Evolutionary conservation across 2,797 vertebrate genomes (phyloP), one percentile per base, ranked within the genome.

Genomic region (Rhinatrema bivittatum): DNA sequence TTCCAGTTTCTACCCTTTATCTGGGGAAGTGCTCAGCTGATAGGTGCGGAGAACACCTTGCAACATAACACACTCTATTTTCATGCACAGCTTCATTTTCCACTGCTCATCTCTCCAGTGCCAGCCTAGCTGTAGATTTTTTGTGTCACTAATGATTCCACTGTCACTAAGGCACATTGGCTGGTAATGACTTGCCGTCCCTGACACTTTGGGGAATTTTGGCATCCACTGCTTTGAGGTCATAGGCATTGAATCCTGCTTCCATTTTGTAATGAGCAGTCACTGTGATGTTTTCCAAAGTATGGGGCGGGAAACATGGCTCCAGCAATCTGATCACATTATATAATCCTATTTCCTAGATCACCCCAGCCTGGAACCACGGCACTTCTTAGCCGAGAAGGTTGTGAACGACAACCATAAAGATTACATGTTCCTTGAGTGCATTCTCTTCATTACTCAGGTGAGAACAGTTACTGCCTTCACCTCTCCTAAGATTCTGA

Each of bases 1-100:
- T 99, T 99, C 72, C 96, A 98, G 31, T 98, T 98, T 39, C 79
- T 99, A 14, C 94, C 94, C 42, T 98, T 99, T 73, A 93, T 97
- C 45, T 98, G 94, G 93, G 93, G 94, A 50, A 99, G 94, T 47
- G 84, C 94, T 4, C 94, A 99, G 70, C 86, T 98, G 36, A 56
- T 98, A 82, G 93, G 94, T 98, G 85, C 57, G 35, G 26, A 15
- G 29, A 4, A 47, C 34, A 23, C 16, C 1, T 0, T 0, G 3
- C 9, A n/a, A n/a, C n/a, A n/a, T n/a, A n/a, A n/a, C n/a, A n/a
- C n/a, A n/a, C 2, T 15, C 12, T 2, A 4, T 17, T 7, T 3
- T 7, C 2, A n/a, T n/a, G n/a, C n/a, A n/a, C n/a, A n/a, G n/a
- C n/a, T n/a, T n/a, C n/a, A n/a, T n/a, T n/a, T n/a, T n/a, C n/a